Base-by-base conservation (phyloP, 1,140 invertebrate species). In the Leptinotarsa lineolata region DNA sequence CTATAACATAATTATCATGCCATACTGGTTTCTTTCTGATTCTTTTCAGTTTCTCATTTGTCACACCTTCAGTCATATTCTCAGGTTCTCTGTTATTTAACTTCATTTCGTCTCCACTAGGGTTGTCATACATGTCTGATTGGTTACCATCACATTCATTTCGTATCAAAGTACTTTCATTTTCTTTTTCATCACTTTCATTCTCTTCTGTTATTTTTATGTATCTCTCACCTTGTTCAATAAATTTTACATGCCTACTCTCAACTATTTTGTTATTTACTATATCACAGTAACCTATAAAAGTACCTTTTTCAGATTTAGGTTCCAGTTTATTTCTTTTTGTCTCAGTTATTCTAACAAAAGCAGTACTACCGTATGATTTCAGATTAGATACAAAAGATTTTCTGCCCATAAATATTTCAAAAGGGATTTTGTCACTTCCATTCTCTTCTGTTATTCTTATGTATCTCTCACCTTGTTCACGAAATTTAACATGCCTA, bases 281-380 rank as follows among this genome's bases (percentile, higher is more conserved):
- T 15, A 73, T 18, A 21, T 68, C 45, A 16, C 72, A 5, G 68
- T 73, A 73, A 24, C 72, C 66, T 44, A 61, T 54, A 60, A 74
- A 45, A 21, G 54, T 63, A 21, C 64, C 70, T 59, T 67, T 63
- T 77, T 80, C 68, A 4, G 82, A 77, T 77, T 83, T 84, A 68
- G 79, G 72, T 76, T 83, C 78, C 79, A 78, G 82, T 78, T 84
- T 83, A 74, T 80, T 79, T 81, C 81, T 80, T 76, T 74, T 68
- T 65, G 68, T 72, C 77, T 83, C 81, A 45, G 81, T 82, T 24
- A 80, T 45, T 66, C 79, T 78, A 2, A 84, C 81, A 82, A 78
- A 83, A 61, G n/a, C 81, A 81, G 79, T 81, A 77, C 77, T 83
- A 81, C 76, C 80, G 68, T 46, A 46, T 13, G 80, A n/a, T 67